Base-by-base conservation (phyloP, 2,113 vertebrate species). In the Phalacrocorax brasilianus region DNA sequence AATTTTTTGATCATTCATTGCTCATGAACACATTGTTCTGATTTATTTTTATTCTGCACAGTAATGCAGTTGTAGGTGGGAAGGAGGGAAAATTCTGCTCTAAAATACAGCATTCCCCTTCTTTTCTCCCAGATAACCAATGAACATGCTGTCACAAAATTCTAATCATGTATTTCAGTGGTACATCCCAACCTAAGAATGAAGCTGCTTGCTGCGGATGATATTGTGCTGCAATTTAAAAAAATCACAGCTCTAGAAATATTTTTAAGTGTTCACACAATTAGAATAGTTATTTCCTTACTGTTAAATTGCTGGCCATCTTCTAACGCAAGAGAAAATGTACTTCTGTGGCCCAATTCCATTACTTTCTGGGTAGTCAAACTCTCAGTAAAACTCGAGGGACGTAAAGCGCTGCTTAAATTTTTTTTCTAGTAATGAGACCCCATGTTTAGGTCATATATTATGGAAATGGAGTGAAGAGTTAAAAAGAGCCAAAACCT, bases 1-100 rank as follows among this genome's bases (percentile, higher is more conserved):
- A 84, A 35, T 13, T 89, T 88, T 92, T 87, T 73, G 22, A 59
- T 95, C 33, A 26, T 72, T 61, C 22, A 4, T 88, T 67, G 35
- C 75, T 94, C 55, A 55, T 61, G 72, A 95, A 75, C 47, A 40
- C 38, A 27, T 88, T 74, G 53, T 75, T 95, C 84, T 68, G 75
- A 38, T 89, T 83, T 87, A 90, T 77, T 93, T 81, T 97, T 88
- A 44, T 85, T 77, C 62, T 47, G 26, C 35, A 81, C 91, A 73
- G 59, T 76, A 94, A 82, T 33, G 6, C 49, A 65, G 8, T 68
- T 88, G 62, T 86, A 91, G 77, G 88, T 86, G 91, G 58, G 55
- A 68, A 85, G 74, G 32, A 84, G 35, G 47, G 35, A 89, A 49
- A 90, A 78, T 44, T 75, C 44, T 89, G 30, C 49, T 73, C 19